These are phyloP conservation scores for Polylopha cassiicola DNA, from an alignment of 2,888 invertebrate genomes.

Conservation along the genomic window DNA sequence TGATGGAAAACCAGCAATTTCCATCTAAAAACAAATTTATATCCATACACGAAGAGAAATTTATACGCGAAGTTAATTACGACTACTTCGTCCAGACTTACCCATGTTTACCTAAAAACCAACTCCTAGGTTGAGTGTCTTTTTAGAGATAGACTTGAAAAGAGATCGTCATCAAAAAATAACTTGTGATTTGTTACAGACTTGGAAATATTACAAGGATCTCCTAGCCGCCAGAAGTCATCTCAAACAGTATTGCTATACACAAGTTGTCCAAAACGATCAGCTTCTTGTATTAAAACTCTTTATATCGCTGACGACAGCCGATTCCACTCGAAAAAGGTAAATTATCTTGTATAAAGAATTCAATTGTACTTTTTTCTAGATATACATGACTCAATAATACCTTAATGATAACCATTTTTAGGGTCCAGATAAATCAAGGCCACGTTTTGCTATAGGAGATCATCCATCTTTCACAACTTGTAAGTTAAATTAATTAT, in stretches of 20 bases:
- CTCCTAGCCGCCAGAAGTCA: constrained; percentile 34
- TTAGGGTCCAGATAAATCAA: constrained; percentile 53
- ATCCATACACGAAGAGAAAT: constrained; percentile 61
- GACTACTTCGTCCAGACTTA: constrained; percentile 39
- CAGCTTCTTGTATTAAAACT: constrained; percentile 54
- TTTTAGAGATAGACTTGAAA: too few species aligned
- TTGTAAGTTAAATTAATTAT: too few species aligned
- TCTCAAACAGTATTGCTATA: constrained; percentile 57
- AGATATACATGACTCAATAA: constrained; percentile 2
- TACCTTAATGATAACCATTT: constrained; percentile 25
- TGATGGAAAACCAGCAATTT: constrained; percentile 71
- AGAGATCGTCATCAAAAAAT: too few species aligned
- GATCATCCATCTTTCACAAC: constrained; percentile 58
- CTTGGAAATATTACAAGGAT: constrained; percentile 52
- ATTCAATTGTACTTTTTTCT: constrained; percentile 5
- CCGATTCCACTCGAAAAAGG: constrained; percentile 50
- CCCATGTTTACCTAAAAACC: constrained; percentile 39
- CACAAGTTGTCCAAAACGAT: constrained; percentile 57
- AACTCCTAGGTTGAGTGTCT: too few species aligned
- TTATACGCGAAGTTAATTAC: constrained; percentile 54
- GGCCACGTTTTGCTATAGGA: constrained; percentile 57
- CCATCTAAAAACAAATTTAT: constrained; percentile 61
- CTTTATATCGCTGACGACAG: constrained; percentile 58
- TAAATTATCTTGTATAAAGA: constrained; percentile 23
- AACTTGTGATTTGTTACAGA: constrained; percentile 38